Evolutionary conservation across 92 coral and sea anemone species (phyloP).

Genomic region (Palythoa caribaeorum): DNA sequence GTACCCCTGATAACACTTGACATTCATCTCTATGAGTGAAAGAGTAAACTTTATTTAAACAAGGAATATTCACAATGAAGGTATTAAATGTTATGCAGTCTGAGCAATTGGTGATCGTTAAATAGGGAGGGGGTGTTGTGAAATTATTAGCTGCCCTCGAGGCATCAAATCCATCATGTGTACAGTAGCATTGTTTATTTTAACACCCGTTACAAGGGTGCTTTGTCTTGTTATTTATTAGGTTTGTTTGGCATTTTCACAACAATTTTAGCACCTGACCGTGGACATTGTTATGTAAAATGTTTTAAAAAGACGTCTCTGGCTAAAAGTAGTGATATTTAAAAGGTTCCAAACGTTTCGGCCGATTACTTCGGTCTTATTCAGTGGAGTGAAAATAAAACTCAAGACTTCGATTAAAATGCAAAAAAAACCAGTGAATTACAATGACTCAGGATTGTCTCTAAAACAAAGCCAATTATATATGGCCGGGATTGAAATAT

Average conservation of each 20-base stretch:
- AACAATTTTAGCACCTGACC: neutral
- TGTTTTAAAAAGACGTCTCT: too few relatives aligned
- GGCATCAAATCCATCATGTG: neutral
- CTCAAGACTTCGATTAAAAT: too few relatives aligned
- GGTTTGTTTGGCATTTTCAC: neutral
- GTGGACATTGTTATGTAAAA: neutral
- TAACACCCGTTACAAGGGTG: neutral
- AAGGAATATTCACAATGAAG: neutral
- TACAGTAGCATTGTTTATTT: neutral
- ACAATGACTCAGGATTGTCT: too few relatives aligned
- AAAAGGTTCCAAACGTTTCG: too few relatives aligned
- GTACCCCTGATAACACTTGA: constrained; percentile 32
- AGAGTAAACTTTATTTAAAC: neutral
- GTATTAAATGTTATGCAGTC: neutral
- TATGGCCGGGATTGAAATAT: too few relatives aligned
- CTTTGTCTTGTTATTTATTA: neutral
- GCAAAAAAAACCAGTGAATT: too few relatives aligned
- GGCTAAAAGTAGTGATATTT: too few relatives aligned
- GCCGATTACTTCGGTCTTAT: too few relatives aligned
- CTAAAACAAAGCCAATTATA: too few relatives aligned
- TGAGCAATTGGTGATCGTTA: neutral
- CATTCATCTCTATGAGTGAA: constrained; percentile 47
- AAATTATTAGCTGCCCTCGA: neutral
- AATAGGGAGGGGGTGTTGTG: neutral
- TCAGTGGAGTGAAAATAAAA: too few relatives aligned